Evolutionary conservation across 30 jellyfish, hydroid and myxozoan species (phyloP).

Genomic region (Euphysa ruthae): DNA sequence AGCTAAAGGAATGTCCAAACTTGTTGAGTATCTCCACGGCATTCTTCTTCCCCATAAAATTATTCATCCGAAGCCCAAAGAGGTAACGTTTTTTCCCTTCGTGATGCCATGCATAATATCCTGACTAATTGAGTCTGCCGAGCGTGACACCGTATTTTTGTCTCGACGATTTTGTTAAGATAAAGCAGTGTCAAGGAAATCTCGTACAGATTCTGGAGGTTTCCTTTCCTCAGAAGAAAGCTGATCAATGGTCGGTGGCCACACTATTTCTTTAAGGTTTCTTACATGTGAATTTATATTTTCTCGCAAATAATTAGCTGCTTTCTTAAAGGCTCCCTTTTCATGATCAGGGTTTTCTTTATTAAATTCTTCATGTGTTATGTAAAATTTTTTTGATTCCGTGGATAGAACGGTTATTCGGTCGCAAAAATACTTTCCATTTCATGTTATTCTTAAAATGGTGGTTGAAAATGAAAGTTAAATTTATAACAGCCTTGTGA

Average conservation of each 20-base stretch:
- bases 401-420: too few species aligned
- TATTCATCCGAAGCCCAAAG: slow-evolving; percentile 26
- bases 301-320: slow-evolving; percentile 18
- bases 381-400: too few species aligned
- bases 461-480: too few species aligned
- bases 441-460: too few species aligned
- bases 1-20: slow-evolving; percentile 32
- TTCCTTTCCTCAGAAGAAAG: slow-evolving; percentile 6
- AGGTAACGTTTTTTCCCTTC: slow-evolving; percentile 9
- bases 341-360: too few species aligned
- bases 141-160: neutral
- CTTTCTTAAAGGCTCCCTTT: too few species aligned
- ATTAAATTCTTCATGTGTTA: too few species aligned
- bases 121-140: neutral
- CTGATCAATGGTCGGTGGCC: slow-evolving; percentile 12
- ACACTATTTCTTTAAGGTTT: neutral
- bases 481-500: too few species aligned
- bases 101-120: slow-evolving; percentile 9
- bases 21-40: slow-evolving; percentile 21
- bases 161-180: neutral
- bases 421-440: too few species aligned
- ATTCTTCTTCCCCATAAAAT: slow-evolving; percentile 14
- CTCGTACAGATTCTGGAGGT: slow-evolving; percentile 8
- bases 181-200: neutral
- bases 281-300: neutral